Evolutionary conservation across 37 sponge, comb jelly and placozoan species (phyloP).

Genomic region (Spongia lamella): DNA sequence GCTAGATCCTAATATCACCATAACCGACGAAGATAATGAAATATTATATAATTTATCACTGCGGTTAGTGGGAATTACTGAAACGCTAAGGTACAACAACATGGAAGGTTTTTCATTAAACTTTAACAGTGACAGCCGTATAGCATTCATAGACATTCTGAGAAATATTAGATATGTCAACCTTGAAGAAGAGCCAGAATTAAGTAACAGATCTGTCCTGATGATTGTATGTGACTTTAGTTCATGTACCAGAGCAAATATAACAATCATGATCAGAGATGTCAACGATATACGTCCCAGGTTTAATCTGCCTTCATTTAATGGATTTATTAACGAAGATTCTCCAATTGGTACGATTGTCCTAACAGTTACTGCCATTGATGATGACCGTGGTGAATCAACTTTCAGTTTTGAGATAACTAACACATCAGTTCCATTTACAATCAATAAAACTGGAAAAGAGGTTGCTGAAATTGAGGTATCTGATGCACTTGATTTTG

Average conservation of each 20-base stretch:
- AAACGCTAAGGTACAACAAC: conserved; percentile 27
- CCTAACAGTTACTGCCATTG: conserved; percentile 31
- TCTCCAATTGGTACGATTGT: conserved; percentile 10
- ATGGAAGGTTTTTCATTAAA: background rate
- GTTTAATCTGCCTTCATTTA: conserved; percentile 36
- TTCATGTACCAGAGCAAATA: background rate
- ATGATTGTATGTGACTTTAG: conserved; percentile 60
- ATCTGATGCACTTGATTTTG: conserved; percentile 34
- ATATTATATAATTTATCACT: conserved; percentile 14
- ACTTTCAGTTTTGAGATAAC: conserved; percentile 1
- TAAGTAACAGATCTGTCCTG: conserved; percentile 22
- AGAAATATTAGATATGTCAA: conserved; percentile 40
- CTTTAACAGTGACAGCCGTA: background rate
- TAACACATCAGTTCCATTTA: conserved; percentile 26
- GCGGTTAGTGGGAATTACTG: conserved; percentile 6
- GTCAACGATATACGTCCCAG: conserved; percentile 61
- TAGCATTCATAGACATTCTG: conserved; percentile 24
- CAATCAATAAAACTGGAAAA: background rate
- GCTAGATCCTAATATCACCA: conserved; percentile 40
- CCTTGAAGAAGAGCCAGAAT: conserved; percentile 38
- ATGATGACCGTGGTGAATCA: conserved; percentile 28
- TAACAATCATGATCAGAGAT: conserved; percentile 21
- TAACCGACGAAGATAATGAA: conserved; percentile 57
- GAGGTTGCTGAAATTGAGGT: conserved; percentile 21
- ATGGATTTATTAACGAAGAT: conserved; percentile 37